Evolutionary conservation across 1,140 invertebrate species (phyloP).

Genomic region (Trissolcus basalis): DNA sequence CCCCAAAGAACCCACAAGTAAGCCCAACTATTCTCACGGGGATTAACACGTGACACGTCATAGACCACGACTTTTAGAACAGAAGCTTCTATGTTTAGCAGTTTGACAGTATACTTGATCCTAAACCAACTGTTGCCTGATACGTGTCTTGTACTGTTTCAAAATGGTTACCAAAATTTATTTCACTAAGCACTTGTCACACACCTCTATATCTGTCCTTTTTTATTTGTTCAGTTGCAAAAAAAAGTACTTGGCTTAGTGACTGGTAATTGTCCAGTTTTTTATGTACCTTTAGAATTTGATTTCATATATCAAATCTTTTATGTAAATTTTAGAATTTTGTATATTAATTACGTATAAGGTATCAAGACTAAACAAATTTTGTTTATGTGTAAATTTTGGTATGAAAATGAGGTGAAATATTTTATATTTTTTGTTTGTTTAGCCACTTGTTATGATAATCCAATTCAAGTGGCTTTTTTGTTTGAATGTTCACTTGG

Average conservation of each 20-base stretch:
- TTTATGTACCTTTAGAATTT: too few species aligned
- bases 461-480: neutral
- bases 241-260: too few species aligned
- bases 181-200: neutral
- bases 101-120: slow-evolving; percentile 23
- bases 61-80: slow-evolving; percentile 34
- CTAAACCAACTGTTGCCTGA: slow-evolving; percentile 36
- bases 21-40: slow-evolving; percentile 16
- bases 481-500: neutral
- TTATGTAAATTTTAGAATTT: neutral
- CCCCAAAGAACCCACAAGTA: slow-evolving; percentile 57
- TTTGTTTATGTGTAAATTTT: too few species aligned
- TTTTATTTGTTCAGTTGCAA: too few species aligned
- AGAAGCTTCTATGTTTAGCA: slow-evolving; percentile 42
- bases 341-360: neutral
- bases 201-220: too few species aligned
- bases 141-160: slow-evolving; percentile 22
- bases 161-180: neutral
- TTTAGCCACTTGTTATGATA: neutral
- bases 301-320: too few species aligned
- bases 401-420: too few species aligned
- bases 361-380: too few species aligned
- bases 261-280: too few species aligned
- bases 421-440: too few species aligned
- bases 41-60: neutral